Conservation (phyloP, 2,113 vertebrate genomes). For the Electrona antarctica region DNA sequence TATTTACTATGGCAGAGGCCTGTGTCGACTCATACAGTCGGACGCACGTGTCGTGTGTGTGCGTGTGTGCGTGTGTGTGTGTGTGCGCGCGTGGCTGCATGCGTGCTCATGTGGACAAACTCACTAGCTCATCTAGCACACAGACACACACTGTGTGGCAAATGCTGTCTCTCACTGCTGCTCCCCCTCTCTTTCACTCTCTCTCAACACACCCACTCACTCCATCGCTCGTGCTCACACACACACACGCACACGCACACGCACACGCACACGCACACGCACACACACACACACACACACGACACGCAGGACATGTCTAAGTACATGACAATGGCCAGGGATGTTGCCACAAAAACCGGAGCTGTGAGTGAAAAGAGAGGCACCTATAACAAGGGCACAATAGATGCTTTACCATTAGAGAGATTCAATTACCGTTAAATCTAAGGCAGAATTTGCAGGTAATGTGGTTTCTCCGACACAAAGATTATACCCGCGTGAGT, state of each 20-base stretch:
- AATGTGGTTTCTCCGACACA: conserved; percentile 53
- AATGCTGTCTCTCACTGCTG: conserved; percentile 23
- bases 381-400: conserved; percentile 54
- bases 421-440: conserved; percentile 66
- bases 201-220: neutral
- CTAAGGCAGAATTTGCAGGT: conserved; percentile 56
- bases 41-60: conserved; percentile 23
- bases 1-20: conserved; percentile 77
- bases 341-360: conserved; percentile 57
- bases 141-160: conserved; percentile 15
- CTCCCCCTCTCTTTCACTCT: neutral
- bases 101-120: no score
- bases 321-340: conserved; percentile 60
- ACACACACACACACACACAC: conserved; percentile 7
- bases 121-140: conserved; percentile 23
- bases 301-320: conserved; percentile 28
- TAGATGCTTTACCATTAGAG: conserved; percentile 57
- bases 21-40: conserved; percentile 54
- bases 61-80: no score
- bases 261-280: conserved; percentile 25
- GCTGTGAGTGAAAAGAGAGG: conserved; percentile 47
- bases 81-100: no score
- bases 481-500: conserved; percentile 56
- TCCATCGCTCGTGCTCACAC: neutral
- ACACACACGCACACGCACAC: conserved; percentile 8